Evolutionary conservation across 2,888 invertebrate species (phyloP), one percentile per base, ranked within the genome.

Genomic region (Heliconius hortense): DNA sequence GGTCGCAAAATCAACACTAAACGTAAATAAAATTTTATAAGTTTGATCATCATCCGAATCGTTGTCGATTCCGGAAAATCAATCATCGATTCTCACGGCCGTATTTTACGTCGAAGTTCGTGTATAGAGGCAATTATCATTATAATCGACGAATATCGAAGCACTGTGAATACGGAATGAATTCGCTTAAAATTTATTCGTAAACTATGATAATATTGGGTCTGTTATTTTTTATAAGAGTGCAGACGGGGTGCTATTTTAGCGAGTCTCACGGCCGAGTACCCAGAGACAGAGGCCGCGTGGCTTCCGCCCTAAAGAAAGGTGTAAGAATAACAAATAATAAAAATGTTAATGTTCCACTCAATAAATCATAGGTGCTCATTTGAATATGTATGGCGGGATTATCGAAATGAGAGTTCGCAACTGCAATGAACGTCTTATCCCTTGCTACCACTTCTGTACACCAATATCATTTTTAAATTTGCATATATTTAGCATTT

Each of bases 261-360:
- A 83, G 83, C 79, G 82, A 90, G 89, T 94, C 94, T 93, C 94
- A 94, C 94, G 94, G 93, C 82, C 89, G 92, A 93, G 83, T 89
- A 89, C 88, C 85, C 92, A 89, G 91, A 92, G 92, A 94, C 94
- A 91, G 86, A 89, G 86, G 92, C 92, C 92, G 89, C 93, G 92
- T 92, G 93, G 90, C 93, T 93, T 92, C 94, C 93, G 92, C 91
- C 92, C 93, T 85, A 87, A 82, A 86, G 86, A 90, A 90, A 91
- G 90, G 90, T 91, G 90, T 90, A 94, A 94, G 91, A 94, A 94
- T 94, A 94, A 94, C 94, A 94, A 94, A 94, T 94, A 94, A 94
- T 94, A 94, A 94, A 94, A 94, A 94, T 94, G 94, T 89, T 90
- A 94, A 94, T 94, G 92, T 93, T 93, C 94, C 94, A 94, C 94